Evolutionary conservation across 2,888 invertebrate species (phyloP).

Genomic region (Eumerus sabulonum): DNA sequence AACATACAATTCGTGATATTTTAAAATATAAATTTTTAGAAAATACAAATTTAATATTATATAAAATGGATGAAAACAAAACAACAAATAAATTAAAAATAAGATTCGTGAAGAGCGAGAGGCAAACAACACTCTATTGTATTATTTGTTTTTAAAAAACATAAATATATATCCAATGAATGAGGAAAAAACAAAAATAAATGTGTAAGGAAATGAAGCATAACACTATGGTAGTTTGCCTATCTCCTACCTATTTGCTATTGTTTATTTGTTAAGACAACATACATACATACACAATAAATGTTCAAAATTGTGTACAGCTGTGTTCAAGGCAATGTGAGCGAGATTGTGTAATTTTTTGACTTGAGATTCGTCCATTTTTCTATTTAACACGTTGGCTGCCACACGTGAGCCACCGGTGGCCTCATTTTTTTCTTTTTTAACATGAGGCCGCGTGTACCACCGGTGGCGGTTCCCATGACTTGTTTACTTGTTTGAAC

Average conservation of each 20-base stretch:
- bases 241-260: not conserved
- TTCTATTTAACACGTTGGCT: too few species aligned
- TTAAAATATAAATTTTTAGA: conserved; percentile 69
- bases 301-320: not conserved
- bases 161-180: conserved; percentile 22
- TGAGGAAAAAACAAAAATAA: conserved; percentile 22
- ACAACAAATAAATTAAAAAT: conserved; percentile 21
- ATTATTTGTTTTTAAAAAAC: not conserved
- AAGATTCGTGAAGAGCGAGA: not conserved
- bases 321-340: too few species aligned
- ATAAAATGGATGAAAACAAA: conserved; percentile 26
- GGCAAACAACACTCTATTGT: conserved; percentile 10
- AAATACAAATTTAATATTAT: conserved; percentile 64
- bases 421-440: too few species aligned
- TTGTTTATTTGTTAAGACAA: conserved; percentile 55
- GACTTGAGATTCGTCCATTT: too few species aligned
- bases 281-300: conserved; percentile 31
- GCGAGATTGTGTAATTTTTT: too few species aligned
- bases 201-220: conserved; percentile 43
- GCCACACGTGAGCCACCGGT: too few species aligned
- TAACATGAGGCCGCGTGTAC: too few species aligned
- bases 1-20: conserved; percentile 69
- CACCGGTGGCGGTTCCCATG: too few species aligned
- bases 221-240: conserved; percentile 27
- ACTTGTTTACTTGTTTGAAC: too few species aligned